Evolutionary conservation across 2,888 invertebrate genomes (phyloP), one percentile per base, ranked within the genome.

Genomic region (Acanthosepion lycidas): DNA sequence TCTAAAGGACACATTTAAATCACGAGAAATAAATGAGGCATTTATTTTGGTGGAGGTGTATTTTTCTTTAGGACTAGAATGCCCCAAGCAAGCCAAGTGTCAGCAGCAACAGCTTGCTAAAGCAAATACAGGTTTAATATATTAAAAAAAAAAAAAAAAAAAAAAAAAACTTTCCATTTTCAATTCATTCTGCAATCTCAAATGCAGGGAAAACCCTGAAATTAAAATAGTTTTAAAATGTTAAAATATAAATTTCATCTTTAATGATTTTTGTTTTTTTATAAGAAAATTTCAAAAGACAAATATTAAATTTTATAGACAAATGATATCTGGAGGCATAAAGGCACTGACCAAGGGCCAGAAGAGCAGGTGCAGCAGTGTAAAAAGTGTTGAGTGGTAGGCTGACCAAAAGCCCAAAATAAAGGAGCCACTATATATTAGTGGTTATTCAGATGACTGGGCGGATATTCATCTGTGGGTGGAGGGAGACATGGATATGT

Each of bases 331-430:
- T 33, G n/a, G 15, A n/a, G 8, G 78, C n/a, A 78, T 78, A n/a
- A 78, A 78, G 78, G 78, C 78, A 78, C 78, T 78, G 78, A 78
- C 78, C 78, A 78, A 78, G 12, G 78, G 78, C n/a, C 78, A 78
- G 78, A 33, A 78, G 78, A 78, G n/a, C n/a, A 78, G 78, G n/a
- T n/a, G n/a, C 9, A 15, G n/a, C n/a, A 33, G 78, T n/a, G n/a
- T 78, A n/a, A n/a, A 78, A 15, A 28, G 78, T 15, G n/a, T n/a
- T 15, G 9, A 78, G 78, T n/a, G 23, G 5, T 3, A 78, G 78
- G 33, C n/a, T 78, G 33, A 33, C 78, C n/a, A 78, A 78, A 33
- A 78, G 78, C 33, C 23, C 78, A 78, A 78, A 64, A 5, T 15
- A n/a, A 6, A 78, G 15, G 78, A 12, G n/a, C 78, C 78, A 78